phyloP scores from a whole-genome alignment of 2,888 invertebrate species.

The Polyommatus iphigenia region DNA sequence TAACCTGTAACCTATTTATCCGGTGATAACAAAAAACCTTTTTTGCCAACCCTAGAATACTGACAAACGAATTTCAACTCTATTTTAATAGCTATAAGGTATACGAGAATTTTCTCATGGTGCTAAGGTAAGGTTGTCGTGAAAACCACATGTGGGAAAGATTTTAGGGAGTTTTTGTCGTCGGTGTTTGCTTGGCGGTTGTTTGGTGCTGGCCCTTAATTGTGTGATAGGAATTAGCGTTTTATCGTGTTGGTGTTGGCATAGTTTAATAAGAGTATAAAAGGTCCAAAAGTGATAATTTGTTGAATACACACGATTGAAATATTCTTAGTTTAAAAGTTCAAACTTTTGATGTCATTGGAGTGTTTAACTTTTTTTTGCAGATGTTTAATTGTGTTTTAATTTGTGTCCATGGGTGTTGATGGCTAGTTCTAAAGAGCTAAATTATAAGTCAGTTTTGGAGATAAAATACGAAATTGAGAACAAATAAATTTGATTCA shows the following conservation, averaged over 20 bases:
- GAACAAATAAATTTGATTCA: no score
- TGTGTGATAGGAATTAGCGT: constrained; percentile 64
- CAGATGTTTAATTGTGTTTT: neutral
- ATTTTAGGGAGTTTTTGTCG: constrained; percentile 65
- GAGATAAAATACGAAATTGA: no score
- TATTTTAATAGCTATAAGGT: constrained; percentile 36
- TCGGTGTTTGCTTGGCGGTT: constrained; percentile 64
- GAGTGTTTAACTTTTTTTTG: neutral
- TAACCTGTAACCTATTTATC: constrained; percentile 79
- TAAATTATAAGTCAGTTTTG: no score
- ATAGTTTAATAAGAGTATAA: neutral
- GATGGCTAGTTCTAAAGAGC: no score
- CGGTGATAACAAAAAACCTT: constrained; percentile 60
- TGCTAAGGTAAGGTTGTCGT: constrained; percentile 40
- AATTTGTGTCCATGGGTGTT: neutral
- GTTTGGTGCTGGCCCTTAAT: constrained; percentile 69
- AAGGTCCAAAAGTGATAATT: neutral
- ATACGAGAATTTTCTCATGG: neutral
- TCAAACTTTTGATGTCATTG: neutral
- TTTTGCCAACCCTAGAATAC: constrained; percentile 33
- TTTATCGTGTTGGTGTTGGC: constrained; percentile 46
- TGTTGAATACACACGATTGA: neutral
- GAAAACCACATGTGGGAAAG: constrained; percentile 65
- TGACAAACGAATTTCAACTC: constrained; percentile 37
- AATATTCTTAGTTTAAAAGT: neutral